These are phyloP conservation scores for Sebastes flavidus DNA, from an alignment of 2,797 vertebrate species.

Conservation along the genomic window DNA sequence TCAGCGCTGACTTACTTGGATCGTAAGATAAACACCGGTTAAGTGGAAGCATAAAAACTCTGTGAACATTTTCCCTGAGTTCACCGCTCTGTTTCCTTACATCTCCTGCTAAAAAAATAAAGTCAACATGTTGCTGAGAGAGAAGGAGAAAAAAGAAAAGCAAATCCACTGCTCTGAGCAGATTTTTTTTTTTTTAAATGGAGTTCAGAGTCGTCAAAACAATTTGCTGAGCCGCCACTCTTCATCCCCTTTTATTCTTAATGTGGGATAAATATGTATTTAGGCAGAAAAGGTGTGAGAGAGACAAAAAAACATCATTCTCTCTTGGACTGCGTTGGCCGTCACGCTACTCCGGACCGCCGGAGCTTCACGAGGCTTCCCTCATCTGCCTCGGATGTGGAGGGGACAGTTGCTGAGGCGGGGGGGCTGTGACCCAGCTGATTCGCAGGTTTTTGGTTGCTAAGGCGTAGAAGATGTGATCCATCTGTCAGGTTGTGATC, in stretches of 20 bases:
- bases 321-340: not conserved
- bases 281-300: not conserved
- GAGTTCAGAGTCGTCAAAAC: conserved; percentile 31
- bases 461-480: conserved; percentile 28
- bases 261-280: conserved; percentile 13
- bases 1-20: conserved; percentile 48
- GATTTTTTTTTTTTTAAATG: conserved; percentile 19
- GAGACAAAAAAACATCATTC: not conserved
- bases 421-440: conserved; percentile 35
- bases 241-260: conserved; percentile 1
- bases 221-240: conserved; percentile 23
- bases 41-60: conserved; percentile 43
- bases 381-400: conserved; percentile 16
- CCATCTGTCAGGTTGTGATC: conserved; percentile 40
- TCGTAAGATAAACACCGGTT: conserved; percentile 52
- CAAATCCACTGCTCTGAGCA: conserved; percentile 15
- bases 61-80: conserved; percentile 28
- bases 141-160: conserved; percentile 10
- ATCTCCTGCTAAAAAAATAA: conserved; percentile 20
- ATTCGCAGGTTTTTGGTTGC: conserved; percentile 33
- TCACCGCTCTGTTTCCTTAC: conserved; percentile 23
- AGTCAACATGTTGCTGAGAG: conserved; percentile 27
- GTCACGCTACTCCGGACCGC: conserved; percentile 3
- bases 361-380: conserved; percentile 13
- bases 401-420: conserved; percentile 35